Percentiles rank a stretch among this genome's conserved stretches.
These are phyloP conservation scores for Cydia amplana DNA, from an alignment of 1,140 invertebrate genomes.

Conservation along the genomic window DNA sequence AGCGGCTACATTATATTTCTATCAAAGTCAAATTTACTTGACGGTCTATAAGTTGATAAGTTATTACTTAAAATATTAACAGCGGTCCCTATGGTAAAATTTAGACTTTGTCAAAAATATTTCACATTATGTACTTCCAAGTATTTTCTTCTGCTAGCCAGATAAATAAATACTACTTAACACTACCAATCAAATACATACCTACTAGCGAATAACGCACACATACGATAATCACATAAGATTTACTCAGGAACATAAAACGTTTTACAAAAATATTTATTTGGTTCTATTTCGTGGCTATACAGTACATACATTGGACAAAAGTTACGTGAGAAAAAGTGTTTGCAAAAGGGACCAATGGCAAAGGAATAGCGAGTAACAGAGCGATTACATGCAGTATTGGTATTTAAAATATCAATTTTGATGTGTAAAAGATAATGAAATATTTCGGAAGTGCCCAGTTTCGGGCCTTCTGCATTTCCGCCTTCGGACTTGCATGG, in stretches of 20 bases:
- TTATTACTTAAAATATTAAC: not conserved
- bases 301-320: not conserved
- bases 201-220: constrained; percentile 41
- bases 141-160: constrained; percentile 41
- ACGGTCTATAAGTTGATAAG: not conserved
- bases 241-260: constrained; percentile 69
- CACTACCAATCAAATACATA: constrained; percentile 56
- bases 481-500: no score
- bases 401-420: no score
- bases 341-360: not conserved
- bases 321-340: not conserved
- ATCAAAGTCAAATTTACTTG: constrained; percentile 5
- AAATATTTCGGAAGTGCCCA: no score
- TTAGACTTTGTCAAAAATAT: constrained; percentile 33
- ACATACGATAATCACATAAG: constrained; percentile 56
- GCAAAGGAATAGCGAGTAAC: not conserved
- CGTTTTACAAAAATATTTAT: constrained; percentile 71
- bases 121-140: constrained; percentile 36
- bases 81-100: constrained; percentile 13
- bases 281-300: constrained; percentile 55
- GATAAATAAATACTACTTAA: constrained; percentile 46
- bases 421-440: no score
- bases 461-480: no score
- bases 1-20: not conserved
- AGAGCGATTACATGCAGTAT: not conserved